A percentile compares a stretch with the other conserved stretches of the same genome.
Evolutionary conservation across 2,797 vertebrate genomes (phyloP).

Genomic region (Dromococcyx pavoninus): DNA sequence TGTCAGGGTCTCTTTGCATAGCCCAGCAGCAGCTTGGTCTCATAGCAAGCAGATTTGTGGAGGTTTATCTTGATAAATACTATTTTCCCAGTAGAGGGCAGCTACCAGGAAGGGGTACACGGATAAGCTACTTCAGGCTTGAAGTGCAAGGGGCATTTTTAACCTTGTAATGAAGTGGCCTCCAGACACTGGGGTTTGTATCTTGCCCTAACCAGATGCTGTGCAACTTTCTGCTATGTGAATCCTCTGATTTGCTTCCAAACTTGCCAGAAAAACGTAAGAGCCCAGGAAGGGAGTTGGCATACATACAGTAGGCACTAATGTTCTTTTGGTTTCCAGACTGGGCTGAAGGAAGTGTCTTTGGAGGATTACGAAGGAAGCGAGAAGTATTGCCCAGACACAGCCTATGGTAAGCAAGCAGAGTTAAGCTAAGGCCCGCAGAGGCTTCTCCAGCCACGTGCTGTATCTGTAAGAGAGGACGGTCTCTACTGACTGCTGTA

Average conservation of each 20-base stretch:
- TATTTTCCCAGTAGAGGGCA: background rate
- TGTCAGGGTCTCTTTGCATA: background rate
- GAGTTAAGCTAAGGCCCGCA: background rate
- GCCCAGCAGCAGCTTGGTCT: background rate
- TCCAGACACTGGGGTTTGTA: background rate
- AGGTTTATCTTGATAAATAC: background rate
- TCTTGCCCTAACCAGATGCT: background rate
- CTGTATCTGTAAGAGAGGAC: background rate
- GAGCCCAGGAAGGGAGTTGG: background rate
- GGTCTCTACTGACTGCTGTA: background rate
- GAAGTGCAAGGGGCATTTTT: background rate
- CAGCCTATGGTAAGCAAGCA: slow-evolving; percentile 84
- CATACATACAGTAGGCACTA: slow-evolving; percentile 21
- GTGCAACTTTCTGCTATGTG: background rate
- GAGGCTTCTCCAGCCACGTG: background rate
- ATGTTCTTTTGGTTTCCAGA: slow-evolving; percentile 60
- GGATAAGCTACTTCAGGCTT: background rate
- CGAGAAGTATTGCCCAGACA: slow-evolving; percentile 86
- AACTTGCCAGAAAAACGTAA: background rate
- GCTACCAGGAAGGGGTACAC: background rate
- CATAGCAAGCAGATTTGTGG: background rate
- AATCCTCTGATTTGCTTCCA: background rate
- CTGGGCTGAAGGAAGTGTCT: slow-evolving; percentile 77
- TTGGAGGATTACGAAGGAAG: slow-evolving; percentile 78
- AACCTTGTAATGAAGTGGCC: background rate